phyloP scores from a whole-genome alignment of 1,140 invertebrate genomes.

The Nixonia krombeini region DNA sequence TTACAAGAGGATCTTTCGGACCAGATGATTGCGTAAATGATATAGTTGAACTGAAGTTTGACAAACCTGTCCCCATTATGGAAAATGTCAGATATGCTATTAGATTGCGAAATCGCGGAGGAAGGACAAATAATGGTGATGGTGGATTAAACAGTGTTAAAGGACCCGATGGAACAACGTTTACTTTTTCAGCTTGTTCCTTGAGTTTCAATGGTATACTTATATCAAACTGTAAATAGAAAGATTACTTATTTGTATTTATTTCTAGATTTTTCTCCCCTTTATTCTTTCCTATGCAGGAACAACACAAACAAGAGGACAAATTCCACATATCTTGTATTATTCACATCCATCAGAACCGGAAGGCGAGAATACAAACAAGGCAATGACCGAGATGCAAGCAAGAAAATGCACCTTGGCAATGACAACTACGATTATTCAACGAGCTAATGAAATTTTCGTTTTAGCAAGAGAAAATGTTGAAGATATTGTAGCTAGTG shows the following conservation, averaged over 20 bases:
- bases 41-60: slow-evolving; percentile 92
- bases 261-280: slow-evolving; percentile 15
- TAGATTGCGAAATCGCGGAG: slow-evolving; percentile 90
- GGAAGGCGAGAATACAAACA: slow-evolving; percentile 77
- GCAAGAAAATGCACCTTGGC: slow-evolving; percentile 80
- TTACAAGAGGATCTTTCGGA: slow-evolving; percentile 80
- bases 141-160: slow-evolving; percentile 88
- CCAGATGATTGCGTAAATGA: slow-evolving; percentile 84
- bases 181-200: slow-evolving; percentile 92
- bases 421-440: slow-evolving; percentile 81
- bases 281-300: too few relatives aligned
- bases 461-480: slow-evolving; percentile 78
- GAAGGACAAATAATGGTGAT: slow-evolving; percentile 93
- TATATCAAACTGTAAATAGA: background rate
- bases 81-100: slow-evolving; percentile 92
- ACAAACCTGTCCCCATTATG: slow-evolving; percentile 89
- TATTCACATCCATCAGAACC: slow-evolving; percentile 77
- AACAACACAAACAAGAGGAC: slow-evolving; percentile 90
- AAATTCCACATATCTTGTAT: slow-evolving; percentile 95
- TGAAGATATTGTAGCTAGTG: slow-evolving; percentile 73
- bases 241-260: background rate
- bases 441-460: slow-evolving; percentile 81
- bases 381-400: slow-evolving; percentile 79
- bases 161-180: slow-evolving; percentile 92
- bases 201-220: slow-evolving; percentile 91